These are phyloP conservation scores for Neotoxoptera formosana DNA, from an alignment of 1,140 invertebrate genomes.

Conservation along the genomic window DNA sequence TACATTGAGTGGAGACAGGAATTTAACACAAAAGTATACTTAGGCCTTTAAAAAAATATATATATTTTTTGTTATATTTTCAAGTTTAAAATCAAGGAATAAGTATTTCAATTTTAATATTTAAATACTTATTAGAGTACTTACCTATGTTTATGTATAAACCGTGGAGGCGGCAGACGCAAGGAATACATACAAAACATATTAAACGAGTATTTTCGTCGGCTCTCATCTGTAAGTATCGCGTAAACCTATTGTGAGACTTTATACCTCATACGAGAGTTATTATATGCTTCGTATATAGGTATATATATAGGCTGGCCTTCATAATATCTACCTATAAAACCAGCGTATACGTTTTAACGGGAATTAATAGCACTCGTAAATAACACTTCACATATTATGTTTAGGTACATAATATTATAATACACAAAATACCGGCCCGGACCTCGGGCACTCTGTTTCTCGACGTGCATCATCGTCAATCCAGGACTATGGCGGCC, in stretches of 20 bases:
- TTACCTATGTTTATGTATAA: background rate
- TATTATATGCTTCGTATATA: background rate
- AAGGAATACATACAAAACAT: background rate
- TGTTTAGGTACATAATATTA: background rate
- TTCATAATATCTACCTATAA: background rate
- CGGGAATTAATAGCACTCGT: slow-evolving; percentile 10
- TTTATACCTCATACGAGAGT: background rate
- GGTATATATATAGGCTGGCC: background rate
- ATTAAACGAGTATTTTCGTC: background rate
- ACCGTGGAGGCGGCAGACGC: too few relatives aligned
- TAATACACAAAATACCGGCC: background rate
- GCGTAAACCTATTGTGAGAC: background rate
- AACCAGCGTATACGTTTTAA: background rate
- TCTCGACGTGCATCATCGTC: background rate
- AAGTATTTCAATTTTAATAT: background rate
- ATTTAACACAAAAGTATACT: background rate
- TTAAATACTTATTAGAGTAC: background rate
- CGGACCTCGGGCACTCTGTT: background rate
- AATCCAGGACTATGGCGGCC: background rate
- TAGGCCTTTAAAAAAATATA: background rate
- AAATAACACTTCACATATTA: background rate
- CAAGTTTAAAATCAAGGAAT: background rate
- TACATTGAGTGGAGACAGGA: background rate
- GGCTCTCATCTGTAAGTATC: background rate
- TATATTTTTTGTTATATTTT: background rate